Conservation (phyloP, 92 coral and sea anemone genomes). For the Epizoanthus stellaris region DNA sequence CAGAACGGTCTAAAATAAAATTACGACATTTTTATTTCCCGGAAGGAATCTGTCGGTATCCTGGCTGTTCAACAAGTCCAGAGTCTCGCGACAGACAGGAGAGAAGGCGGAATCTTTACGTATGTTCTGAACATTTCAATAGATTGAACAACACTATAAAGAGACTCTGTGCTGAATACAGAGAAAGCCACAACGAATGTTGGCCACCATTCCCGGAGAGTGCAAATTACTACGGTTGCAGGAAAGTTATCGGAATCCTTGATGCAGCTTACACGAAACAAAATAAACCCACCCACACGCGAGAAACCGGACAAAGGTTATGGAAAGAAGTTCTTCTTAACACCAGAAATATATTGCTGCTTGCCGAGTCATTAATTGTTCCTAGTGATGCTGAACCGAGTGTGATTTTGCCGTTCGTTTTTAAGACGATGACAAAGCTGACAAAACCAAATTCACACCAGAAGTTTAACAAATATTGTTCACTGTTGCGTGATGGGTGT, state of each 20-base stretch:
- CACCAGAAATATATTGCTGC: conserved; percentile 13
- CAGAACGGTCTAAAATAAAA: not conserved
- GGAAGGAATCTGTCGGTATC: conserved; percentile 8
- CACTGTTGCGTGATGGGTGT: conserved; percentile 13
- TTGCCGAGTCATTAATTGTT: not conserved
- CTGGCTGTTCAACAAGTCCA: not conserved
- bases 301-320: not conserved
- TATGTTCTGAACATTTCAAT: conserved; percentile 1
- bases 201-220: not conserved
- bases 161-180: not conserved
- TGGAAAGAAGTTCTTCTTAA: conserved; percentile 33
- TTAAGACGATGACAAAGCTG: not conserved
- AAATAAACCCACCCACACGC: not conserved
- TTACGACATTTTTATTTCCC: too few species aligned
- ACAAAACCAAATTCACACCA: not conserved
- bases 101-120: not conserved
- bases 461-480: too few species aligned
- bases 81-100: too few species aligned
- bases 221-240: not conserved
- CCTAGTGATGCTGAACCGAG: not conserved
- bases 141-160: not conserved
- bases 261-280: conserved; percentile 34
- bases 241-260: not conserved
- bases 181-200: not conserved
- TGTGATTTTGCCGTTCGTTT: not conserved